phyloP scores from a whole-genome alignment of 2,888 invertebrate genomes.

The Auanema sp. region DNA sequence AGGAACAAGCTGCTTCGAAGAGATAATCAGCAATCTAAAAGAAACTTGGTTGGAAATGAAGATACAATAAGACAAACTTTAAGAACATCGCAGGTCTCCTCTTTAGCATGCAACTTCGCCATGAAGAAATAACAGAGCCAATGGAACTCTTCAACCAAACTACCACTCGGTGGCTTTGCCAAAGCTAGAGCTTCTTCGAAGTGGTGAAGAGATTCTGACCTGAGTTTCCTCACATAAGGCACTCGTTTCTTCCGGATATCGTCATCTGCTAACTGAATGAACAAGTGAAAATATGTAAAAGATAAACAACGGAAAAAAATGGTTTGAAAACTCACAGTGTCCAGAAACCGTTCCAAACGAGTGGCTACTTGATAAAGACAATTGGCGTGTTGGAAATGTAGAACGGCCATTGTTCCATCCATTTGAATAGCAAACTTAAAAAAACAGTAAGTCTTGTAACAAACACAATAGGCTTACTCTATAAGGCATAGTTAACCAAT shows the following conservation, averaged over 20 bases:
- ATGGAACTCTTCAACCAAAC: slow-evolving; percentile 29
- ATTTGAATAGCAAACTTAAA: slow-evolving; percentile 37
- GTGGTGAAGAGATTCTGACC: slow-evolving; percentile 25
- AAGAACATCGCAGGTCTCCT: slow-evolving; percentile 21
- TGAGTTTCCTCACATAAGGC: slow-evolving; percentile 6
- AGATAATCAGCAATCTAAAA: slow-evolving; percentile 35
- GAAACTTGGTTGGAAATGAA: background rate
- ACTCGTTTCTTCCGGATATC: slow-evolving; percentile 18
- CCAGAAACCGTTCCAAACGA: slow-evolving; percentile 26
- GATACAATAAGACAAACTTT: slow-evolving; percentile 15
- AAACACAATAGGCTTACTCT: slow-evolving; percentile 12
- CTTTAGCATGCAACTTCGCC: slow-evolving; percentile 38
- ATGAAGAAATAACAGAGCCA: slow-evolving; percentile 46
- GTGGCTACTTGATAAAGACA: slow-evolving; percentile 40
- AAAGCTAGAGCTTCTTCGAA: slow-evolving; percentile 27
- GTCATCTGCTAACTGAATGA: slow-evolving; percentile 14
- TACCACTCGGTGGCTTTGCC: slow-evolving; percentile 14
- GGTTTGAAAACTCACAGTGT: slow-evolving; percentile 6
- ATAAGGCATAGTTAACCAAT: slow-evolving; percentile 40
- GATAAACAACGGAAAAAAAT: slow-evolving; percentile 1
- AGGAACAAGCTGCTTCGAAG: slow-evolving; percentile 47
- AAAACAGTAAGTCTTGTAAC: slow-evolving; percentile 20
- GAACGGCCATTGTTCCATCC: slow-evolving; percentile 25
- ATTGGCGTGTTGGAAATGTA: slow-evolving; percentile 35
- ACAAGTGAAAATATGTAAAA: no score